Evolutionary conservation across 2,888 invertebrate genomes (phyloP).

Genomic region (Drosophila acutilabella): DNA sequence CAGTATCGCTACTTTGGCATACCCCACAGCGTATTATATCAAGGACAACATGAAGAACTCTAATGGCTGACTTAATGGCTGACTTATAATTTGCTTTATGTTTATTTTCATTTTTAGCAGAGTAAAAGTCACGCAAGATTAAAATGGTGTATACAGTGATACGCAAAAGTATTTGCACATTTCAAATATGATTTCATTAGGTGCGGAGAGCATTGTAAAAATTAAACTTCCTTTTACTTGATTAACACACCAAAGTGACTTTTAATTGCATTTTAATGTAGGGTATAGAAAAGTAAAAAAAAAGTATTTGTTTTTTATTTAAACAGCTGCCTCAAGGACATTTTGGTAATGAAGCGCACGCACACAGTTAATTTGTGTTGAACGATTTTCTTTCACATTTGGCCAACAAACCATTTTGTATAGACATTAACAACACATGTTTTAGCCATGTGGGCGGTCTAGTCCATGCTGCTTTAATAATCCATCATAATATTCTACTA

Average conservation of each 20-base stretch:
- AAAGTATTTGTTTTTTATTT: conserved; percentile 1
- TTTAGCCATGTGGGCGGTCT: conserved; percentile 37
- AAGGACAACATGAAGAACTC: conserved; percentile 40
- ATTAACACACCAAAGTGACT: not conserved
- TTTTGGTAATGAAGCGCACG: conserved; percentile 56
- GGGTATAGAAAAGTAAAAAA: conserved; percentile 11
- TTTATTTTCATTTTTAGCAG: conserved; percentile 1
- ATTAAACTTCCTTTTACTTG: not conserved
- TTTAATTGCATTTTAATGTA: not conserved
- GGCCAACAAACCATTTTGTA: conserved; percentile 39
- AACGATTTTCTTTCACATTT: not conserved
- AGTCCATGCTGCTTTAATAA: conserved; percentile 16
- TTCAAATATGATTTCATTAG: conserved; percentile 8
- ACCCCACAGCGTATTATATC: conserved; percentile 16
- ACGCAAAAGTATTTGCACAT: not conserved
- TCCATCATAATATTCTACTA: conserved; percentile 47
- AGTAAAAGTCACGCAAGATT: conserved; percentile 47
- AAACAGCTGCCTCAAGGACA: conserved; percentile 50
- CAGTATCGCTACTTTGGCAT: conserved; percentile 5
- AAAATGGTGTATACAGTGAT: conserved; percentile 10
- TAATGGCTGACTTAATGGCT: conserved; percentile 47
- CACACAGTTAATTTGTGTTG: conserved; percentile 52
- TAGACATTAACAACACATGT: conserved; percentile 53
- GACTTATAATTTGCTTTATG: conserved; percentile 33
- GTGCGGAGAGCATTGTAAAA: not conserved